A percentile compares a stretch with the other conserved stretches of the same genome.
Conservation (phyloP, 2,113 vertebrate genomes). For the Ctenodactylus gundi region DNA sequence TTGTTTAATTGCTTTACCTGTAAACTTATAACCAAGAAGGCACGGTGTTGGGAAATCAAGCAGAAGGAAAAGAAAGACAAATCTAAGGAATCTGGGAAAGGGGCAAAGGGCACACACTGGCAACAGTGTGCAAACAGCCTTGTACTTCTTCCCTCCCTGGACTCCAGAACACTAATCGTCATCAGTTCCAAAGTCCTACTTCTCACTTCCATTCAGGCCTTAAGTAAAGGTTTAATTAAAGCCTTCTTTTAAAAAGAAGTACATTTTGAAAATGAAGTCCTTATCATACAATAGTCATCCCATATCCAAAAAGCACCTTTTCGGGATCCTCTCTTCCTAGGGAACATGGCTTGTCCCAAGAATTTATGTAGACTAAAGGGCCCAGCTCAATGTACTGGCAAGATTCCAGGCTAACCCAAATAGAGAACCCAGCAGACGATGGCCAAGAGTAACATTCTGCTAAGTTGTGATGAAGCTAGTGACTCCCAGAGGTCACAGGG, state of each 20-base stretch:
- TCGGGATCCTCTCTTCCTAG: not conserved
- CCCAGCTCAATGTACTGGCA: not conserved
- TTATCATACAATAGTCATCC: not conserved
- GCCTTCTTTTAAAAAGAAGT: not conserved
- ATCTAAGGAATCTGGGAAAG: not conserved
- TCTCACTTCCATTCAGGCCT: not conserved
- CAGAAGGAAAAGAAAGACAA: not conserved
- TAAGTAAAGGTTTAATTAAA: too few relatives aligned
- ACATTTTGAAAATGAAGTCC: conserved; percentile 20
- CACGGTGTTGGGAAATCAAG: not conserved
- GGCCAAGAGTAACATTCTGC: not conserved
- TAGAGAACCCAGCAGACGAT: not conserved
- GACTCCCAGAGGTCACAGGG: not conserved
- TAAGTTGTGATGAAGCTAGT: not conserved
- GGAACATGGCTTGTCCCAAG: not conserved
- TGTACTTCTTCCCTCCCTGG: not conserved
- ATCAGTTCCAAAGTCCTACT: not conserved
- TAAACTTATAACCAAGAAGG: conserved; percentile 44
- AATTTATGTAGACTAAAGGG: not conserved
- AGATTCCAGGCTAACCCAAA: not conserved
- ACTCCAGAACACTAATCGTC: not conserved
- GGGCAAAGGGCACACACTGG: not conserved
- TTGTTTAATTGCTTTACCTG: conserved; percentile 16
- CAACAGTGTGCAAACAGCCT: not conserved
- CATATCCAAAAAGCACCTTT: not conserved